Evolutionary conservation across 2,888 invertebrate genomes (phyloP).

Genomic region (Helleia helle): DNA sequence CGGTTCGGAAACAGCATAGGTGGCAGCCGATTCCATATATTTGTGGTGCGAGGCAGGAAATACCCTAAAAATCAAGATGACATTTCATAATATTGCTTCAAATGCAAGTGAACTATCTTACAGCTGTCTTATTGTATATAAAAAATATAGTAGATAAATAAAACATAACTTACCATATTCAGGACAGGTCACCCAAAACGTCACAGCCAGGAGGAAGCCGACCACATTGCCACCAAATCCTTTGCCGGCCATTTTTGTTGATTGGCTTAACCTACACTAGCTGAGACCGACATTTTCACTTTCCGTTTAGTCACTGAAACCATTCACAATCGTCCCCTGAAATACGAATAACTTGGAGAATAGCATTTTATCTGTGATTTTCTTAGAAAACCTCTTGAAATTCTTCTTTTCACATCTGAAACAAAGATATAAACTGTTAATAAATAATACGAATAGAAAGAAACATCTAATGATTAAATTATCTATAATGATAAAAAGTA

Average conservation of each 20-base stretch:
- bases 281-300: constrained; percentile 59
- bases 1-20: too few relatives aligned
- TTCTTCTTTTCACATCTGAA: constrained; percentile 1
- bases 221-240: constrained; percentile 56
- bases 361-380: neutral
- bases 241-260: constrained; percentile 58
- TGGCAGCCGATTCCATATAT: too few relatives aligned
- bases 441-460: too few relatives aligned
- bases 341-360: neutral
- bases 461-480: too few relatives aligned
- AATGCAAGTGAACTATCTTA: too few relatives aligned
- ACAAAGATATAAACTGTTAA: neutral
- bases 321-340: constrained; percentile 44
- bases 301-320: constrained; percentile 49
- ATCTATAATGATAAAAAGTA: too few relatives aligned
- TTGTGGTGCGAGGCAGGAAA: too few relatives aligned
- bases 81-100: too few relatives aligned
- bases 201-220: constrained; percentile 61
- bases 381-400: neutral
- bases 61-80: too few relatives aligned
- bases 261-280: constrained; percentile 60
- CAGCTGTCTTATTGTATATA: too few relatives aligned
- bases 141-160: too few relatives aligned
- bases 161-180: constrained; percentile 55
- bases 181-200: constrained; percentile 61